Base-by-base conservation (phyloP, 1,140 invertebrate genomes). In the Copidosoma floridanum region DNA sequence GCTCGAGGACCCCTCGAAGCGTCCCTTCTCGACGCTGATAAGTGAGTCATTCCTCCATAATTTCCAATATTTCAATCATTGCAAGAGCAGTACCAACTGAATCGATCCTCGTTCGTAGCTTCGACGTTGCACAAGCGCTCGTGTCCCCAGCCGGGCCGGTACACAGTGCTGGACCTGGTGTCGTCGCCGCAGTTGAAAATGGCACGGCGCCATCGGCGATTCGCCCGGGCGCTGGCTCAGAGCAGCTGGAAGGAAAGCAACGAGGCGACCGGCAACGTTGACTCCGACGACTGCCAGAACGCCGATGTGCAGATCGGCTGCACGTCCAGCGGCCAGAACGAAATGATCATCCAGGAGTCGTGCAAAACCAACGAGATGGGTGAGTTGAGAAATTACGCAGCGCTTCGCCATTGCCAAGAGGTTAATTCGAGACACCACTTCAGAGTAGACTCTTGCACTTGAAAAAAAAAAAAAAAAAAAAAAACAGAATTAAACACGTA, bases 21-120 rank as follows among this genome's bases (percentile, higher is more conserved):
- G 87, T 68, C 86, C 90, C 38, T 92, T 87, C 74, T 84, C 88
- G 61, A 94, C 92, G n/a, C 82, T 94, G 74, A 88, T 93, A 72
- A 91, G 92, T 93, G 81, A 88, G 88, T 86, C 12, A 32, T n/a
- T n/a, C n/a, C n/a, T n/a, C n/a, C n/a, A n/a, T n/a, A n/a, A n/a
- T n/a, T n/a, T n/a, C n/a, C n/a, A n/a, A n/a, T n/a, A n/a, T n/a
- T n/a, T n/a, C n/a, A n/a, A n/a, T n/a, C n/a, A n/a, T n/a, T n/a
- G n/a, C n/a, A n/a, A n/a, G n/a, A n/a, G n/a, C n/a, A n/a, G n/a
- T n/a, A n/a, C n/a, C n/a, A n/a, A n/a, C n/a, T n/a, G n/a, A n/a
- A n/a, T n/a, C n/a, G n/a, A n/a, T n/a, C n/a, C n/a, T n/a, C n/a
- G n/a, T n/a, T n/a, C n/a, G n/a, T 51, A 83, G 82, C 79, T 16